Evolutionary conservation across 2,113 vertebrate genomes (phyloP), one percentile per base, ranked within the genome.

Genomic region (Poecilia latipinna): DNA sequence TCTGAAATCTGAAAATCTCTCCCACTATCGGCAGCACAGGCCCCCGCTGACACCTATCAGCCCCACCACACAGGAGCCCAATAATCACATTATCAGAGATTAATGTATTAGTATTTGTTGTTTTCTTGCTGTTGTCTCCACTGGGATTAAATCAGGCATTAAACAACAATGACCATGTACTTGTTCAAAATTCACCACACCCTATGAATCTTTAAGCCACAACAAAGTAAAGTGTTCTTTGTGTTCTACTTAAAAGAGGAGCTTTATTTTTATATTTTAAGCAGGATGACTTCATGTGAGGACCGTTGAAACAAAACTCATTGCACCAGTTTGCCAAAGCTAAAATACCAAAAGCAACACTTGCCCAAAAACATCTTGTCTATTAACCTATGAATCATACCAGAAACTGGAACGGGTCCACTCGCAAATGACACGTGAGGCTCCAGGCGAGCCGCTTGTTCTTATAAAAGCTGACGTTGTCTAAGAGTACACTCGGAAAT

Each of bases 311-410:
- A 89, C 84, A 86, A 83, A 90, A 74, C 60, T 80, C 74, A 77
- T 67, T 61, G 44, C 82, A 73, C 84, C 80, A 74, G 82, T 57
- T 90, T 86, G 78, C 83, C 89, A 86, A 82, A 82, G 76, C 80
- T 75, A 86, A 89, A 91, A 86, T 83, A 90, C 85, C 78, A 42
- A 86, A 84, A 92, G 87, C 88, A 84, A 87, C 86, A 84, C 79
- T 86, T 81, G 31, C 80, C 82, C 82, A 84, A 86, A 57, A 91
- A 92, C 86, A 84, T 85, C 85, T 89, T 84, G 82, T 90, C 85
- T 89, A 91, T 90, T 93, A 90, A 93, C 87, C 85, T 83, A 92
- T 91, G 91, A 94, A 92, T 93, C 92, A 93, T 88, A 86, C 78
- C 71, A 29, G 66, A 78, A 90, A 86, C 82, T 89, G 88, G 90